phyloP scores from a whole-genome alignment of 2,797 vertebrate species.

The Myotis planiceps region DNA sequence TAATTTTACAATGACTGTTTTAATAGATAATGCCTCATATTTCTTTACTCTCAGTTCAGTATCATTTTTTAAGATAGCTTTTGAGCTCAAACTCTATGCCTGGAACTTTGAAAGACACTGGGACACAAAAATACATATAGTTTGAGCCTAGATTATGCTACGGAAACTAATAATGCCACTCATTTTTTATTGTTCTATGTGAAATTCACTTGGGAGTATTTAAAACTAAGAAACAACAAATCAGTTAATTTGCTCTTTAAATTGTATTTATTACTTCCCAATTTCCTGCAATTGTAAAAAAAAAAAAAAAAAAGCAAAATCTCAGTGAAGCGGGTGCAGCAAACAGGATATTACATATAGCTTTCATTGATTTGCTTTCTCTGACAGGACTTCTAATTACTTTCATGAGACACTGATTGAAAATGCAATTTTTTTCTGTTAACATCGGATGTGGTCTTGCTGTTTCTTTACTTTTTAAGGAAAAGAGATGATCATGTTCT shows the following conservation, averaged over 20 bases:
- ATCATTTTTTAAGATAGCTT: neutral
- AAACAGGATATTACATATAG: neutral
- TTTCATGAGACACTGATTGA: constrained; percentile 53
- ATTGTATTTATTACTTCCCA: neutral
- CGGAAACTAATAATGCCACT: neutral
- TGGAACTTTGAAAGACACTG: neutral
- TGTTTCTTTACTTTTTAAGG: constrained; percentile 33
- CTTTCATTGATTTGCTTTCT: constrained; percentile 53
- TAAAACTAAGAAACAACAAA: neutral
- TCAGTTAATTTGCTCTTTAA: neutral
- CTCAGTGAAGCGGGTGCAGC: neutral
- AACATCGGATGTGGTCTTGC: neutral
- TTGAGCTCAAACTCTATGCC: neutral
- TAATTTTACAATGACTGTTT: neutral
- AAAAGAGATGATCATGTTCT: neutral
- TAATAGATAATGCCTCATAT: neutral
- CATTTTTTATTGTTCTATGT: neutral
- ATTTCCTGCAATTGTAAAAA: constrained; percentile 11
- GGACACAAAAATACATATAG: neutral
- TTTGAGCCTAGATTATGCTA: neutral
- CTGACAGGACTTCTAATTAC: constrained; percentile 55
- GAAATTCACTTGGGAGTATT: neutral
- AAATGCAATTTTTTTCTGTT: neutral
- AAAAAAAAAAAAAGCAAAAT: neutral
- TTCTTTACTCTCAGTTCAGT: neutral